These are phyloP conservation scores for Lasioglossum marginatum DNA, from an alignment of 2,888 invertebrate species.

Conservation along the genomic window DNA sequence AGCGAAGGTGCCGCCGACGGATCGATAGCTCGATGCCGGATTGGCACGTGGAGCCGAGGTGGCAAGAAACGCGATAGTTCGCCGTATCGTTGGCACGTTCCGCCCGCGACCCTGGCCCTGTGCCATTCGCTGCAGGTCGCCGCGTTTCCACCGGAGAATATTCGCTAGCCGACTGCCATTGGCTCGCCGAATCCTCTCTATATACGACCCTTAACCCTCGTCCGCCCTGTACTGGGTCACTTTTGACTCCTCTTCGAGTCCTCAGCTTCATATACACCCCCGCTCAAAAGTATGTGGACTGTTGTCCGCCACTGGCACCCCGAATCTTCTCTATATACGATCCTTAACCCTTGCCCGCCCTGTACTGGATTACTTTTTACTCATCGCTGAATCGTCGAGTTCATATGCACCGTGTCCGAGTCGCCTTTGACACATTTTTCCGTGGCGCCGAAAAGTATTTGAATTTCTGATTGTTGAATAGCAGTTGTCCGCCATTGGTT, in stretches of 20 bases:
- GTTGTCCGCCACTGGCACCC: no score
- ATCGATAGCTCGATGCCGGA: constrained; percentile 57
- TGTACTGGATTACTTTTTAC: not conserved
- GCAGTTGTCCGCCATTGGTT: not conserved
- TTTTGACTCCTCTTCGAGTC: not conserved
- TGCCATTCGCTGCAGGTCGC: constrained; percentile 53
- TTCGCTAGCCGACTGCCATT: constrained; percentile 16
- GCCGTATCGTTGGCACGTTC: constrained; percentile 59
- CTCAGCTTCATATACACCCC: no score
- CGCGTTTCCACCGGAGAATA: constrained; percentile 20
- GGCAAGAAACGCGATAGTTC: constrained; percentile 57
- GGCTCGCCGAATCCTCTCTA: not conserved
- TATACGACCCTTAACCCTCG: not conserved
- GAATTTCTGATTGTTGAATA: not conserved
- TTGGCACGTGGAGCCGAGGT: constrained; percentile 57
- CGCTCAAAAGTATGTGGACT: no score
- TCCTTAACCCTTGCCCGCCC: no score
- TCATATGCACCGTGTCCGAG: not conserved
- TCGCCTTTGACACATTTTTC: not conserved
- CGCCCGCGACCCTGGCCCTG: constrained; percentile 58
- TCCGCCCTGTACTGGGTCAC: not conserved
- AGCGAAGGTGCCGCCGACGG: constrained; percentile 43
- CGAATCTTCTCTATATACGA: no score
- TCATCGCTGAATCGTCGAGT: not conserved
- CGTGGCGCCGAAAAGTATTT: not conserved